Evolutionary conservation across 2,797 vertebrate genomes (phyloP).

Genomic region (Erpetoichthys calabaricus): DNA sequence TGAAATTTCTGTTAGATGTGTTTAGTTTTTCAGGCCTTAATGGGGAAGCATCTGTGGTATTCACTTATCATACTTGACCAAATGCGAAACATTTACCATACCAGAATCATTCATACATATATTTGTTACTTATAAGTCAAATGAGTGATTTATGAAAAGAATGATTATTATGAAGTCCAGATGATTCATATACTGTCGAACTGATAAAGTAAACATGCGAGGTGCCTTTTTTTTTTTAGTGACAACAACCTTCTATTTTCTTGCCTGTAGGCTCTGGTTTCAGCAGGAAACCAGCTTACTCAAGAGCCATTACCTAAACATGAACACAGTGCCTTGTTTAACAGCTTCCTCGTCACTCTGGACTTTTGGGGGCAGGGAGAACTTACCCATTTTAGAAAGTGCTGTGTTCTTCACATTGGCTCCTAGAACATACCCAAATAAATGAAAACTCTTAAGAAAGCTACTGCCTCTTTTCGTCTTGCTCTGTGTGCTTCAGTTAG

Average conservation of each 20-base stretch:
- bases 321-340: constrained; percentile 5
- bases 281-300: constrained; percentile 31
- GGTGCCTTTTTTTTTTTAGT: constrained; percentile 17
- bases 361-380: constrained; percentile 1
- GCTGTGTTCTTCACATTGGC: background rate
- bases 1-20: too few species aligned
- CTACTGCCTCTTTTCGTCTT: background rate
- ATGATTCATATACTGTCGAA: constrained; percentile 2
- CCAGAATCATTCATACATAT: too few species aligned
- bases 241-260: constrained; percentile 25
- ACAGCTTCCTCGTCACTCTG: constrained; percentile 1
- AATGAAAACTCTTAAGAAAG: background rate
- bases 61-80: too few species aligned
- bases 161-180: background rate
- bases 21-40: too few species aligned
- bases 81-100: too few species aligned
- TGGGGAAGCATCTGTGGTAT: too few species aligned
- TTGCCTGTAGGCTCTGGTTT: constrained; percentile 12
- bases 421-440: background rate
- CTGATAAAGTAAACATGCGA: constrained; percentile 6
- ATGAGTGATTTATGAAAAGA: too few species aligned
- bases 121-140: too few species aligned
- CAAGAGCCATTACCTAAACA: constrained; percentile 11
- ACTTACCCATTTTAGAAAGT: constrained; percentile 1
- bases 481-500: background rate